These are phyloP conservation scores for Rhinoptilus africanus DNA, from an alignment of 2,113 vertebrate genomes.

Conservation along the genomic window DNA sequence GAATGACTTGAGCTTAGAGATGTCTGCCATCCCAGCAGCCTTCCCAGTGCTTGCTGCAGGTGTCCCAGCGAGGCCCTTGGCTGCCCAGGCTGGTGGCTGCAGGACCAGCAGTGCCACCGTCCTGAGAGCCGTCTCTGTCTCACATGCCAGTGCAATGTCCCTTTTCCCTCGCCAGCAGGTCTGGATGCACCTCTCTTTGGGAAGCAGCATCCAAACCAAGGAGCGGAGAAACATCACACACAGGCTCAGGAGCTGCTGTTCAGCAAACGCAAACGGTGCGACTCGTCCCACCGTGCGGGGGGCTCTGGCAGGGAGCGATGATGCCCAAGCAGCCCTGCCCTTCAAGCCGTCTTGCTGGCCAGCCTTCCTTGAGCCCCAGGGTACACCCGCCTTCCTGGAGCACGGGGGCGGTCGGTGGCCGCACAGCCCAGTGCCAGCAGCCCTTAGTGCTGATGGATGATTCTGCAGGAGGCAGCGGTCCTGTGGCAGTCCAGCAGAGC, in stretches of 20 bases:
- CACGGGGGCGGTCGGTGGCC: not conserved
- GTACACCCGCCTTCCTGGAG: too few relatives aligned
- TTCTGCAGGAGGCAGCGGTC: not conserved
- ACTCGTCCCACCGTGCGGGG: fast-evolving
- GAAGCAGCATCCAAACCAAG: not conserved
- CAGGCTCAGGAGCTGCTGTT: not conserved
- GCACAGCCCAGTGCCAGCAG: fast-evolving
- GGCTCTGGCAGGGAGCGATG: not conserved
- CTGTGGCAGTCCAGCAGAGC: fast-evolving
- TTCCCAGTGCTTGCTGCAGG: too few relatives aligned
- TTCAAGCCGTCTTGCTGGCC: not conserved
- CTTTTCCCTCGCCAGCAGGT: fast-evolving
- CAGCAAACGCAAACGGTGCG: not conserved
- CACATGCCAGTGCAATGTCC: not conserved
- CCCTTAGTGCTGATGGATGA: fast-evolving
- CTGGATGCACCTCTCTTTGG: not conserved
- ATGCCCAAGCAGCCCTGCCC: not conserved
- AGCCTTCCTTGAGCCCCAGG: not conserved
- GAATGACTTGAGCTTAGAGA: not conserved
- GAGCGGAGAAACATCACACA: fast-evolving
- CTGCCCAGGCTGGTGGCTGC: not conserved
- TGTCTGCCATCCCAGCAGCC: fast-evolving
- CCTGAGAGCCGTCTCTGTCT: not conserved
- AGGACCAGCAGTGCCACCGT: not conserved
- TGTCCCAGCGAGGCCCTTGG: too few relatives aligned